These are phyloP conservation scores for Stichopus horrens DNA, from an alignment of 53 echinoderm and acorn worm genomes.

Conservation along the genomic window DNA sequence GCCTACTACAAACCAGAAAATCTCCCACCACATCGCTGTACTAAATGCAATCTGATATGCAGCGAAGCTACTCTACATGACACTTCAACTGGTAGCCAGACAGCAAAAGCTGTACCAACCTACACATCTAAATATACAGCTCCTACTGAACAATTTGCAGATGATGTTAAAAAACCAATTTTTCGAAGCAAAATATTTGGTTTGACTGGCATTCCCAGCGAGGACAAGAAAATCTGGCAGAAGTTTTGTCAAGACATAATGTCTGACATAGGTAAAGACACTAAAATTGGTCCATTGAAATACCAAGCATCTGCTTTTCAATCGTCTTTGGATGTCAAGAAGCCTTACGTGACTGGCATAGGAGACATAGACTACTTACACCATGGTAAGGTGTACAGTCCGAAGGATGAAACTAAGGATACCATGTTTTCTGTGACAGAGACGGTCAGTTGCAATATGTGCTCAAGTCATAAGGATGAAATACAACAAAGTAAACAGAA, in stretches of 20 bases:
- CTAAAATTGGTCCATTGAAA: neutral
- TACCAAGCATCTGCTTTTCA: neutral
- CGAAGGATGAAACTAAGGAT: neutral
- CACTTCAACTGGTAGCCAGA: neutral
- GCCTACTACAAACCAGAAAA: neutral
- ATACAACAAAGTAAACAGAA: neutral
- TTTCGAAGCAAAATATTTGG: neutral
- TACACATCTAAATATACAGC: neutral
- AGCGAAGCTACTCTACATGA: neutral
- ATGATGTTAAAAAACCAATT: neutral
- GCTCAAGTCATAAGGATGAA: neutral
- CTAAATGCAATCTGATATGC: neutral
- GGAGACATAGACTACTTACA: neutral
- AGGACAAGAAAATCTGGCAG: slow-evolving; percentile 13
- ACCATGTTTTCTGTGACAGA: neutral
- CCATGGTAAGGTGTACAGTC: neutral
- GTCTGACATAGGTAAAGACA: neutral
- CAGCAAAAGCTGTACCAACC: neutral
- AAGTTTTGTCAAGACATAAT: neutral
- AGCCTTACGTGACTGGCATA: neutral
- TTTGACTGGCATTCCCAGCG: slow-evolving; percentile 7
- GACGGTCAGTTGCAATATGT: neutral
- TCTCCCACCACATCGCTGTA: slow-evolving; percentile 9
- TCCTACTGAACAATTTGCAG: neutral
- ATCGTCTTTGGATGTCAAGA: neutral